Evolutionary conservation across 2,797 vertebrate genomes (phyloP).

Genomic region (Zenarchopterus dispar): DNA sequence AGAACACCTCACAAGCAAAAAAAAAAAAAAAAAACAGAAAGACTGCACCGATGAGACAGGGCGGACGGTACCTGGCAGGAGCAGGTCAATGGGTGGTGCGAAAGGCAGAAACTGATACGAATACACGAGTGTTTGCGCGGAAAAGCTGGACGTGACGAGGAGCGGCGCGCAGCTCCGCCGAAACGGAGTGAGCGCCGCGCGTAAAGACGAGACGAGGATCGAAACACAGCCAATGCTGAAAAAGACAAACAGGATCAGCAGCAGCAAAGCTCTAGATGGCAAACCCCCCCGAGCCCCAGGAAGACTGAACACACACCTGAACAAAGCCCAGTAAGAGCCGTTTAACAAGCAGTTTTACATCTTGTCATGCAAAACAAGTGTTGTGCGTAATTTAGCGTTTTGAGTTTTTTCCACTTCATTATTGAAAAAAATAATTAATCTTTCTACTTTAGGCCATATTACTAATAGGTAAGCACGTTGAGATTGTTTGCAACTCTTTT

Average conservation of each 20-base stretch:
- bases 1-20: too few species aligned
- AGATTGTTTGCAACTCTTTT: too few species aligned
- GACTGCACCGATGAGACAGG: too few species aligned
- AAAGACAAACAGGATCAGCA: constrained; percentile 42
- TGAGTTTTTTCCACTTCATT: neutral
- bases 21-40: too few species aligned
- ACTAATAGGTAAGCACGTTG: too few species aligned
- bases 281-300: constrained; percentile 12
- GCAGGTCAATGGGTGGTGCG: too few species aligned
- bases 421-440: neutral
- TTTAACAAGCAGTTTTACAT: neutral
- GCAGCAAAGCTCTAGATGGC: constrained; percentile 23
- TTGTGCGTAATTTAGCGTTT: neutral
- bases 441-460: neutral
- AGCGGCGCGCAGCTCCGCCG: too few species aligned
- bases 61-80: too few species aligned
- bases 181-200: too few species aligned
- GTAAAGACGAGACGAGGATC: constrained; percentile 10
- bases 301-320: constrained; percentile 28
- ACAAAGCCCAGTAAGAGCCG: neutral
- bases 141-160: too few species aligned
- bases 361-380: neutral
- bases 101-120: neutral
- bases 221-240: neutral
- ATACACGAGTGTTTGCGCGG: neutral